Percentiles rank a stretch among this genome's conserved stretches.
Conservation (phyloP, 2,113 vertebrate species). For the Isichthys henryi region DNA sequence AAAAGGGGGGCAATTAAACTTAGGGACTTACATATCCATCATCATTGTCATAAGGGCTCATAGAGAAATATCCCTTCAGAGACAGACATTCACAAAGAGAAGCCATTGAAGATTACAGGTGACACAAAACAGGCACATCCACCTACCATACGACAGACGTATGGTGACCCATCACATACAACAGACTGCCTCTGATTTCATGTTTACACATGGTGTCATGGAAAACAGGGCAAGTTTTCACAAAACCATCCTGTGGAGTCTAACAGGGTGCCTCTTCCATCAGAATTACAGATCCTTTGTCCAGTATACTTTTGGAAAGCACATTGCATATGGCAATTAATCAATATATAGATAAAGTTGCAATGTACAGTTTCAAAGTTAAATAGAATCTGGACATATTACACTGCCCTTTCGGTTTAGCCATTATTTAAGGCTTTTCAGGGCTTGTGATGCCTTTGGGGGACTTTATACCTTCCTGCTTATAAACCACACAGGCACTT, state of each 20-base stretch:
- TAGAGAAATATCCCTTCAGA: slow-evolving; percentile 83
- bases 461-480: not conserved
- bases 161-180: not conserved
- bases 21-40: slow-evolving; percentile 87
- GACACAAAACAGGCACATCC: slow-evolving; percentile 42
- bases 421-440: not conserved
- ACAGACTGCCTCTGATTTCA: not conserved
- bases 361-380: not conserved
- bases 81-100: slow-evolving; percentile 59
- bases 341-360: not conserved
- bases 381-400: not conserved
- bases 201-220: not conserved
- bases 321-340: not conserved
- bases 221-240: not conserved
- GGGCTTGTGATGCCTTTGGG: not conserved
- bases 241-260: not conserved
- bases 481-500: not conserved
- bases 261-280: not conserved
- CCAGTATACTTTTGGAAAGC: not conserved
- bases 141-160: not conserved
- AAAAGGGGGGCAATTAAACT: slow-evolving; percentile 33
- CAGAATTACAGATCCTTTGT: not conserved
- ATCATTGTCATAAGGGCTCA: slow-evolving; percentile 74
- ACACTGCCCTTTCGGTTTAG: not conserved
- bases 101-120: slow-evolving; percentile 26